Evolutionary conservation across 2,888 invertebrate species (phyloP).

Genomic region (Drosophila cognata): DNA sequence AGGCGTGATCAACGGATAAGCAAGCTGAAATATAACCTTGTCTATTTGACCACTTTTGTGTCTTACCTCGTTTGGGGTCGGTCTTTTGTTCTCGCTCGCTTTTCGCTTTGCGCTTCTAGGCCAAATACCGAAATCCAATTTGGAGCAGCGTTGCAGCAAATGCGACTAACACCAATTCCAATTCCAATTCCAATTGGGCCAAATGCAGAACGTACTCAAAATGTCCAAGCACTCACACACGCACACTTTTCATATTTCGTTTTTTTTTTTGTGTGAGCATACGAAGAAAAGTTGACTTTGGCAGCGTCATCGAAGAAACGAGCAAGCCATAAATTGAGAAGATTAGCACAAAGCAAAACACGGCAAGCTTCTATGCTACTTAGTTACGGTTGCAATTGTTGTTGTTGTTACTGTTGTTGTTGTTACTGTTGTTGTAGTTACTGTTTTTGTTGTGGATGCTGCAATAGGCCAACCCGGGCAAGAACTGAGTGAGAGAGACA

Average conservation of each 20-base stretch:
- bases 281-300: slow-evolving; percentile 47
- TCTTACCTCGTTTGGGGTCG: slow-evolving; percentile 54
- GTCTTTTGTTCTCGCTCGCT: slow-evolving; percentile 11
- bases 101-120: slow-evolving; percentile 42
- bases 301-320: slow-evolving; percentile 72
- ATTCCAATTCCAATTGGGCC: slow-evolving; percentile 81
- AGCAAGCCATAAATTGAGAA: slow-evolving; percentile 71
- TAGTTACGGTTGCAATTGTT: slow-evolving; percentile 64
- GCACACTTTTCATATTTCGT: slow-evolving; percentile 41
- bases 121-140: slow-evolving; percentile 68
- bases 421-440: slow-evolving; percentile 28
- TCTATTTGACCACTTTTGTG: slow-evolving; percentile 28
- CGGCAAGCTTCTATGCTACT: slow-evolving; percentile 57
- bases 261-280: slow-evolving; percentile 21
- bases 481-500: not conserved
- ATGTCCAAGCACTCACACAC: slow-evolving; percentile 47
- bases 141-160: slow-evolving; percentile 51
- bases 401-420: slow-evolving; percentile 46
- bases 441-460: slow-evolving; percentile 64
- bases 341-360: slow-evolving; percentile 73
- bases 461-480: slow-evolving; percentile 70
- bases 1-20: slow-evolving; percentile 8
- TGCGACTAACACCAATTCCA: slow-evolving; percentile 79
- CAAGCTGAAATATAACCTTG: slow-evolving; percentile 3
- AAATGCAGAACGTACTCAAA: slow-evolving; percentile 73